Evolutionary conservation across 2,113 vertebrate species (phyloP), one percentile per base, ranked within the genome.

Genomic region (Calyptomena viridis): DNA sequence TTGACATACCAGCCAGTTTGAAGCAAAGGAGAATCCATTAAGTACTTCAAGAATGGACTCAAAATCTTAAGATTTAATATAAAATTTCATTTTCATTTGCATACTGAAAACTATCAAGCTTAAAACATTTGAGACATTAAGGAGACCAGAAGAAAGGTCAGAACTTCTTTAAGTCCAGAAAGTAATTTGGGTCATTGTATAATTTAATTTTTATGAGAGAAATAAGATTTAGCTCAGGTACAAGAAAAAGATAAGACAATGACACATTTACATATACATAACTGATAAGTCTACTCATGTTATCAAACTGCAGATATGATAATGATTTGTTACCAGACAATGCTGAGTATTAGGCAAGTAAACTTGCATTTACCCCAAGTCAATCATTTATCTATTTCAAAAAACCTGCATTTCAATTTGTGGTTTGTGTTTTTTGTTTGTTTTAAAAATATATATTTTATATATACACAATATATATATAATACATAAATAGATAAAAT

Each of bases 391-490:
- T 12, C 18, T 28, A 2, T 66, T 87, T 58, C 37, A 5, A 59
- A 78, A 75, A 9, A n/a, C 7, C 30, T 42, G 2, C 12, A 55
- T 50, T 87, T 73, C 5, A 28, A 3, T 33, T 19, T 42, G 28
- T 8, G 24, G 1, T 30, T 35, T 6, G 23, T 6, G 13, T 8
- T 3, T 2, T 35, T 30, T 15, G 1, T 28, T 15, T 2, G 6
- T 87, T 58, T 81, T 18, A 49, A n/a, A n/a, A n/a, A n/a, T n/a
- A n/a, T n/a, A n/a, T n/a, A 40, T 40, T 40, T 40, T 40, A 40
- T 40, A 40, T 40, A 40, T 40, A 40, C 13, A 40, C 10, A 11
- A 13, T 40, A 13, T 40, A 40, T 40, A 40, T 40, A 40, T 40
- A 40, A 40, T 40, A 40, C 13, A 40, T 40, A 40, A 40, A 40